Percentiles rank a stretch among this genome's conserved stretches.
These are phyloP conservation scores for Cheilosia vulpina DNA, from an alignment of 2,888 invertebrate species.

Conservation along the genomic window DNA sequence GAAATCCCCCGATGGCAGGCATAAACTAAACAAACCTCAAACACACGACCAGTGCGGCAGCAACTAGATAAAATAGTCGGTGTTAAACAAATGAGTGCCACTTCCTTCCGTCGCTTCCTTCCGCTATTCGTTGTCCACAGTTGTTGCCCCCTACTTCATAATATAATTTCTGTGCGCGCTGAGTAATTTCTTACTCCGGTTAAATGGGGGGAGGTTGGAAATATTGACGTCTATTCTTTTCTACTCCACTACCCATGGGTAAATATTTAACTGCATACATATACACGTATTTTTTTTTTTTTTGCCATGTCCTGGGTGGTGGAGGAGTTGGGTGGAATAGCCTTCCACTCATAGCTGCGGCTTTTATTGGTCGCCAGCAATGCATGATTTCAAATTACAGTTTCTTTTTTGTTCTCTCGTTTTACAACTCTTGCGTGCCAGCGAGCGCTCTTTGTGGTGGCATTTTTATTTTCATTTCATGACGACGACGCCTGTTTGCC, in stretches of 20 bases:
- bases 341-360: constrained; percentile 7
- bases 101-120: constrained; percentile 73
- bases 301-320: constrained; percentile 33
- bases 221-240: constrained; percentile 57
- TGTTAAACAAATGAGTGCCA: constrained; percentile 74
- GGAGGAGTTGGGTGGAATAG: constrained; percentile 18
- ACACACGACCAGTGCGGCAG: constrained; percentile 1
- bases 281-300: constrained; percentile 4
- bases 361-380: constrained; percentile 53
- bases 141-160: constrained; percentile 12
- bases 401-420: constrained; percentile 31
- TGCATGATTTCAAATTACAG: constrained; percentile 72
- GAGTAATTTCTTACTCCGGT: constrained; percentile 40
- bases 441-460: constrained; percentile 57
- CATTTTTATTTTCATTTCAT: constrained; percentile 71
- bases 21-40: constrained; percentile 10
- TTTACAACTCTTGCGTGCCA: constrained; percentile 65
- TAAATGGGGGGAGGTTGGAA: constrained; percentile 25
- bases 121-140: constrained; percentile 55
- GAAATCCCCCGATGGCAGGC: constrained; percentile 4
- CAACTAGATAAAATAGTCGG: constrained; percentile 66
- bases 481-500: constrained; percentile 63
- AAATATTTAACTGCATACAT: constrained; percentile 61
- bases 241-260: constrained; percentile 50
- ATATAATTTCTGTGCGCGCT: constrained; percentile 49